Base-by-base conservation (phyloP, 2,797 vertebrate genomes). In the Scyliorhinus canicula region DNA sequence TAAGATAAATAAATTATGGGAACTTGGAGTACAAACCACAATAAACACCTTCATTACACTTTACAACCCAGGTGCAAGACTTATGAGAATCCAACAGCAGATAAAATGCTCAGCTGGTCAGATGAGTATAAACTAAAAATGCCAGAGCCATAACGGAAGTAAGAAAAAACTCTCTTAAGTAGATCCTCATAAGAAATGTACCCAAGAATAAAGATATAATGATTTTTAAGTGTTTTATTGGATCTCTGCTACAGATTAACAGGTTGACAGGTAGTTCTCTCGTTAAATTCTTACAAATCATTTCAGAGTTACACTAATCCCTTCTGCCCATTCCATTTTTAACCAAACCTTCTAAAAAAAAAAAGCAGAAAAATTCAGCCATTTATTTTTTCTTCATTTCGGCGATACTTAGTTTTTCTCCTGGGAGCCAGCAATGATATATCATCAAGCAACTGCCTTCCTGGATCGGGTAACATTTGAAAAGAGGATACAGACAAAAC, bases 341-440 rank as follows among this genome's bases (percentile, higher is more conserved):
- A 71, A 74, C 31, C 2, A 44, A 65, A 55, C 28, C 47, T n/a
- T 16, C 35, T 50, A 19, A 44, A 93, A 93, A 52, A n/a, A 85
- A 91, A 63, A 28, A 65, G n/a, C 57, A 63, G 57, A 91, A 91
- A 94, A 14, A 69, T 94, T 94, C 93, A 94, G 93, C 93, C 93
- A 94, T 94, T 94, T 94, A 57, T 74, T 93, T 94, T 94, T 52
- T 94, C 50, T 94, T 94, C 93, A 74, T 94, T 91, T 91, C 40
- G n/a, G 65, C 24, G 60, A 40, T 65, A 44, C 60, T 91, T 91
- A 91, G 57, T 40, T 65, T 91, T 94, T 31, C 47, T 65, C 28
- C 6, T 74, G 67, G 57, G 67, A 94, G 93, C 67, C 69, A 94
- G 93, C 93, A 74, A 94, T 94, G 67, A 74, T 50, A 94, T 52